Conservation (phyloP, 1,140 invertebrate genomes). For the Bradysia coprophila region DNA sequence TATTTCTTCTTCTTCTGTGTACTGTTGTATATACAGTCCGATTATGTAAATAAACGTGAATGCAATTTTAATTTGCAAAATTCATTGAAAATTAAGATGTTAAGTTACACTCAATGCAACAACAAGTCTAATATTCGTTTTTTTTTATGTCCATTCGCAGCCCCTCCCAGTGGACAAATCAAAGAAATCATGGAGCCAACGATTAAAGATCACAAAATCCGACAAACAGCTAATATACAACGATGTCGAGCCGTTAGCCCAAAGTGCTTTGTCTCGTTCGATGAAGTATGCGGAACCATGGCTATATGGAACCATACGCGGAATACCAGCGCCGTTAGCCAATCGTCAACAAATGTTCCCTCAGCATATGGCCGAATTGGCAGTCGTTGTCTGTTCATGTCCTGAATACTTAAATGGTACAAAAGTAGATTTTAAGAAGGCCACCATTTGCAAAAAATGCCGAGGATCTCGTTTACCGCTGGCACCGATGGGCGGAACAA, state of each 20-base stretch:
- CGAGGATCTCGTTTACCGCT: constrained; percentile 49
- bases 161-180: constrained; percentile 22
- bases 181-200: constrained; percentile 28
- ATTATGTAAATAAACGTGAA: too few relatives aligned
- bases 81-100: too few relatives aligned
- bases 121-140: too few relatives aligned
- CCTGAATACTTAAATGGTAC: constrained; percentile 54
- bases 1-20: too few relatives aligned
- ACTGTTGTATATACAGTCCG: too few relatives aligned
- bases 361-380: constrained; percentile 32
- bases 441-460: constrained; percentile 56
- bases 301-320: constrained; percentile 49
- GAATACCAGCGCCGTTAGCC: constrained; percentile 28
- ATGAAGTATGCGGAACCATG: constrained; percentile 70
- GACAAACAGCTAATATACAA: constrained; percentile 17
- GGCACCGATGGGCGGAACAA: constrained; percentile 35
- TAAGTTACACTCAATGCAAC: too few relatives aligned
- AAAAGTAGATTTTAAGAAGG: constrained; percentile 46
- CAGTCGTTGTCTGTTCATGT: constrained; percentile 56
- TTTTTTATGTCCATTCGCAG: constrained; percentile 10
- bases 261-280: constrained; percentile 45
- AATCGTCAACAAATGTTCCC: constrained; percentile 25
- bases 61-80: too few relatives aligned
- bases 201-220: constrained; percentile 23
- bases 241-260: constrained; percentile 4